Conservation (phyloP, 2,797 vertebrate genomes). For the Nyctalus aviator region DNA sequence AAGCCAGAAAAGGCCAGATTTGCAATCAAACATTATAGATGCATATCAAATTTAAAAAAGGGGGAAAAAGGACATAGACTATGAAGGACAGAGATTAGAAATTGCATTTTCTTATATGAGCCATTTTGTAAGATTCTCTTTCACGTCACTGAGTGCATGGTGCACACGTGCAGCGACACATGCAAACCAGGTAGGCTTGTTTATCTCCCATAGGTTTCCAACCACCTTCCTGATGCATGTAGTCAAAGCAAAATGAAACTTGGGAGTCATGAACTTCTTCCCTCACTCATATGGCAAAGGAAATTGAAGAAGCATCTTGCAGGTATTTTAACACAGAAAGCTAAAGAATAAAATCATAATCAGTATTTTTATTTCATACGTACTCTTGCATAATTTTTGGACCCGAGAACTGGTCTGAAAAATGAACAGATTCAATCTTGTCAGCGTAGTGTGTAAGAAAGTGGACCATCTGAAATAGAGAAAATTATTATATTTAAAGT, state of each 20-base stretch:
- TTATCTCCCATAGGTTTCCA: background rate
- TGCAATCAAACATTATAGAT: constrained; percentile 26
- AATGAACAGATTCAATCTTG: constrained; percentile 99
- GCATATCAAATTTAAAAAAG: background rate
- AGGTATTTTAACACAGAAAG: constrained; percentile 59
- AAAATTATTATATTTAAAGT: constrained; percentile 55
- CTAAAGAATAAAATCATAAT: constrained; percentile 41
- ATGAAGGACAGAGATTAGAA: background rate
- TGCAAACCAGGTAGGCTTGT: background rate
- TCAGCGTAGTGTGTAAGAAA: constrained; percentile 97
- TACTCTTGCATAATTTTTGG: constrained; percentile 99
- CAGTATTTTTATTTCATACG: constrained; percentile 78
- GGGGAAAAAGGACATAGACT: background rate
- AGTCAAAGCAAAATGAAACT: constrained; percentile 51
- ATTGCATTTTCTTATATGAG: constrained; percentile 22
- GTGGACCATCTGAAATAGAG: constrained; percentile 95
- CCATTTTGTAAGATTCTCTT: background rate
- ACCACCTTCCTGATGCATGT: background rate
- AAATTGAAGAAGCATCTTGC: constrained; percentile 50
- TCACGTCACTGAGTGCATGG: background rate
- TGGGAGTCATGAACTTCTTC: constrained; percentile 41
- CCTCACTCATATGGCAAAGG: constrained; percentile 41
- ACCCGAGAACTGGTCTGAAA: constrained; percentile 99
- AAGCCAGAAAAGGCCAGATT: constrained; percentile 34
- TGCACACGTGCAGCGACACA: background rate